Evolutionary conservation across 2,888 invertebrate species (phyloP), one percentile per base, ranked within the genome.

Genomic region (Lithodes maja): DNA sequence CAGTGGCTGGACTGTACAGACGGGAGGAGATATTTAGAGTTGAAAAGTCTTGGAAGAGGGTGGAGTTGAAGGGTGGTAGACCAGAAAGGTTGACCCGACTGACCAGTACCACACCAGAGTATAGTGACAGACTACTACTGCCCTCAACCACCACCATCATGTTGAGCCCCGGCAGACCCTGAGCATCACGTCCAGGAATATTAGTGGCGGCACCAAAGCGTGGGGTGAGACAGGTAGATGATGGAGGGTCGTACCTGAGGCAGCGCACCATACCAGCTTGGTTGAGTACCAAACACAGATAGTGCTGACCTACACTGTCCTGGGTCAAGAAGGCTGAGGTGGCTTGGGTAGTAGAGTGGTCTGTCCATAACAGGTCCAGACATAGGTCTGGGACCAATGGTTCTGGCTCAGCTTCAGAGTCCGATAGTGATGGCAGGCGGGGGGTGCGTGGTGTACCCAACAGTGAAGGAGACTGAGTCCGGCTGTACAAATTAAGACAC

Each of bases 291-390:
- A 97, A 98, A 93, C 98, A 98, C 12, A 99, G 94, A 93, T 96
- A 98, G 92, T 95, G 96, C 93, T 98, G 97, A 0, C 97, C 97
- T 69, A 97, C 96, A 83, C 98, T 94, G 94, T 99, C 98, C n/a
- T 95, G 96, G 83, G 96, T 96, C 53, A 98, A 94, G 93, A 99
- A 98, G 0, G 97, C 97, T 93, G 96, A 97, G 0, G 95, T 95
- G 61, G 90, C 89, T 81, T 89, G 91, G 69, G 86, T 92, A 33
- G 93, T 93, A 3, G 93, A 92, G 3, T 93, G 92, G 88, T 98
- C 98, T 0, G 97, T 97, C 98, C 98, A 99, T 15, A 98, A 94
- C 93, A 97, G 96, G 92, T 99, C 98, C 78, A 99, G 94, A 93
- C 98, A 98, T 92, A 98, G 95, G 92, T 97, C 97, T 0, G 98